Conservation (phyloP, 1,140 invertebrate genomes). For the Acromyrmex charruanus region DNA sequence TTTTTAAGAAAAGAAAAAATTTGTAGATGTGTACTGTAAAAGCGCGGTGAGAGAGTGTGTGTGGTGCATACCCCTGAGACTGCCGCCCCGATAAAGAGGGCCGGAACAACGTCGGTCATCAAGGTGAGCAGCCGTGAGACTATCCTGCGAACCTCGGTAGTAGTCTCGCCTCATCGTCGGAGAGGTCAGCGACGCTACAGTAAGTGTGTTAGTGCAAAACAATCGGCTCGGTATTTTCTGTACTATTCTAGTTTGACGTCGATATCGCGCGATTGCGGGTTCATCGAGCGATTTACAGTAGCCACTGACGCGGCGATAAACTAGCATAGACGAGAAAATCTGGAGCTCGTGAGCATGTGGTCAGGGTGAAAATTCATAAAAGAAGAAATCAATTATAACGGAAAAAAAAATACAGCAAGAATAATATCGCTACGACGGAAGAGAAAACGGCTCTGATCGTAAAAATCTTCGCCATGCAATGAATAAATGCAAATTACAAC, state of each 20-base stretch:
- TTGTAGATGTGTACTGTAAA: constrained; percentile 62
- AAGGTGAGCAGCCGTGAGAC: constrained; percentile 89
- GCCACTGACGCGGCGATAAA: constrained; percentile 40
- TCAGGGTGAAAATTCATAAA: constrained; percentile 74
- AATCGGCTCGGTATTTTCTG: constrained; percentile 83
- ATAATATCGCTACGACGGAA: constrained; percentile 61
- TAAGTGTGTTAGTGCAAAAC: constrained; percentile 86
- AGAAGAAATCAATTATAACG: constrained; percentile 72
- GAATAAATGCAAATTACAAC: constrained; percentile 80
- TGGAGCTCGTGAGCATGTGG: constrained; percentile 81
- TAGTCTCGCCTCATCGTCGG: constrained; percentile 94
- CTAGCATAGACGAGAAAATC: constrained; percentile 77
- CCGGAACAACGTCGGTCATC: constrained; percentile 85
- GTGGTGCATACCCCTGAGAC: constrained; percentile 86
- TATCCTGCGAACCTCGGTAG: constrained; percentile 95
- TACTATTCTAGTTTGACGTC: constrained; percentile 72
- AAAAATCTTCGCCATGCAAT: constrained; percentile 80
- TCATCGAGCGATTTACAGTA: background rate
- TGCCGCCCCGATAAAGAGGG: constrained; percentile 85
- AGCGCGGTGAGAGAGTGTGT: constrained; percentile 79
- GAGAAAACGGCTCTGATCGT: constrained; percentile 64
- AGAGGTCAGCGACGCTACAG: constrained; percentile 86
- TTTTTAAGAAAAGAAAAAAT: constrained; percentile 19
- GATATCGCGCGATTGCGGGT: too few relatives aligned
- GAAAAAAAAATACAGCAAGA: constrained; percentile 74